These are phyloP conservation scores for Sinopyrophorus schimmeli DNA, from an alignment of 2,888 invertebrate species.

Conservation along the genomic window DNA sequence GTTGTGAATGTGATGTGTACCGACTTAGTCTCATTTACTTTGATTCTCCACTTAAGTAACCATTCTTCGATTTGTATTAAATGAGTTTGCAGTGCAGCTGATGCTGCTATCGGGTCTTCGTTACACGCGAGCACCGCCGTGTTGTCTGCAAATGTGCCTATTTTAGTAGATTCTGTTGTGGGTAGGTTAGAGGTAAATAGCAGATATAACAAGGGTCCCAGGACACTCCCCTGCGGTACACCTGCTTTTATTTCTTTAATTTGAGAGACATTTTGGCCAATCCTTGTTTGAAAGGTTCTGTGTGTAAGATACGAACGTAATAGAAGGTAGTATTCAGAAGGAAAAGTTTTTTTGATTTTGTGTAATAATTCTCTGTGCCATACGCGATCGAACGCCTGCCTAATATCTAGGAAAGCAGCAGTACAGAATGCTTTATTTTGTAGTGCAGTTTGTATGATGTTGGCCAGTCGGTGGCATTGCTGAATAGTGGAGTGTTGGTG, in stretches of 20 bases:
- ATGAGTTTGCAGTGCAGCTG: slow-evolving; percentile 8
- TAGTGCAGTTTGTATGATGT: slow-evolving; percentile 2
- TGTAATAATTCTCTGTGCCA: slow-evolving; percentile 7
- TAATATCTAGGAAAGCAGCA: slow-evolving; percentile 1
- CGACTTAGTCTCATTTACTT: slow-evolving; percentile 8
- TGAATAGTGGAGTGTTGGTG: slow-evolving; percentile 10
- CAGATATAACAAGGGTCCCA: not conserved
- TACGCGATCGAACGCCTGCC: slow-evolving; percentile 4
- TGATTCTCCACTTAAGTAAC: slow-evolving; percentile 7
- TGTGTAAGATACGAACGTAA: not conserved
- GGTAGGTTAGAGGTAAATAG: not conserved
- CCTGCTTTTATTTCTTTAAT: too few relatives aligned
- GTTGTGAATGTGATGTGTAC: slow-evolving; percentile 9
- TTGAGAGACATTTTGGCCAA: not conserved
- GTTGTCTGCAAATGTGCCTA: slow-evolving; percentile 9
- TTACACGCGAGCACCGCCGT: slow-evolving; percentile 6
- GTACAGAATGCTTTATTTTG: slow-evolving; percentile 5
- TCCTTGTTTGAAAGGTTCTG: not conserved
- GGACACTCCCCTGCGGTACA: too few relatives aligned
- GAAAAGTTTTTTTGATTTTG: slow-evolving; percentile 4
- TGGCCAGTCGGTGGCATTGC: slow-evolving; percentile 4
- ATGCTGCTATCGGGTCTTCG: slow-evolving; percentile 10
- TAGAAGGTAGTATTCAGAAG: not conserved
- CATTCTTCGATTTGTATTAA: slow-evolving; percentile 11
- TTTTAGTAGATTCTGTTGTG: not conserved